Base-by-base conservation (phyloP, 2,113 vertebrate genomes). In the Ptychochromis oligacanthus region DNA sequence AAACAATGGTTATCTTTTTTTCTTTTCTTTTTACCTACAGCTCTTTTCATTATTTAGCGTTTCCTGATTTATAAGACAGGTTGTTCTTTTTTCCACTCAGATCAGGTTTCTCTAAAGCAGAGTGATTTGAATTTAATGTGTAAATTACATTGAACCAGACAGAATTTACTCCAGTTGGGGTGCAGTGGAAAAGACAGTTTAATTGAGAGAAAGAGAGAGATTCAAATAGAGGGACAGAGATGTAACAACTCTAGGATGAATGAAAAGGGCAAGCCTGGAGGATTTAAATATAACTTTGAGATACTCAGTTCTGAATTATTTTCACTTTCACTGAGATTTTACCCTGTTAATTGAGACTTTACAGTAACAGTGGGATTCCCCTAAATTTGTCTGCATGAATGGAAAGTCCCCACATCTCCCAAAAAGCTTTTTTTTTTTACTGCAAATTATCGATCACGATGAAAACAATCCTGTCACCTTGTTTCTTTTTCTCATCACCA, bases 231-330 rank as follows among this genome's bases (percentile, higher is more conserved):
- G 46, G 56, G 46, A 79, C 24, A 13, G 77, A 79, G 76, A 86
- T 61, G 76, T 86, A 64, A 82, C 56, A 40, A 28, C 59, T 80
- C 11, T 77, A 54, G 46, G 62, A 70, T 79, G 64, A 83, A 87
- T 87, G 79, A 83, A 91, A 87, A 92, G 84, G 87, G 82, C 74
- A 88, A 54, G 40, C 28, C 58, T 38, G 65, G 26, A 79, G 62
- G 79, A 89, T 87, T 76, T 86, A 38, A 85, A 89, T 90, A 75
- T 24, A 11, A 84, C 78, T 87, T 85, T 72, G 65, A 74, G 36
- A 78, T 81, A 80, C 80, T 80, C 40, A 34, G 28, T 81, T 64
- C 79, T 38, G 52, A 77, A 70, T 87, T 58, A 52, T 43, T 28
- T 70, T 85, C 58, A 57, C 65, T 87, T 82, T 61, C 34, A 52